phyloP scores from a whole-genome alignment of 2,888 invertebrate genomes.

The Lepidonotus clava region DNA sequence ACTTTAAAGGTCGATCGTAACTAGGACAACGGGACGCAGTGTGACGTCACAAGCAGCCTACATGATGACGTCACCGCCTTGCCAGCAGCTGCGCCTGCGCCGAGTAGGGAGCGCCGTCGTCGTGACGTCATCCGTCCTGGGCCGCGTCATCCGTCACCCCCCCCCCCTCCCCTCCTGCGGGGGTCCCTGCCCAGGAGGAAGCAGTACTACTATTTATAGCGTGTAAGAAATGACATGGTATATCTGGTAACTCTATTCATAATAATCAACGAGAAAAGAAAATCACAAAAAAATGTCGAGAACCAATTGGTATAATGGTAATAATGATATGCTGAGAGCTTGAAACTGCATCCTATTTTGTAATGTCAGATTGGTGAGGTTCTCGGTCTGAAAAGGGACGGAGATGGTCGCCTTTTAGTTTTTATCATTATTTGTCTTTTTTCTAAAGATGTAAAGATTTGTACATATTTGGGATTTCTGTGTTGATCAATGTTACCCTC shows the following conservation, averaged over 20 bases:
- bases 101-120: background rate
- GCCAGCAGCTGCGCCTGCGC: background rate
- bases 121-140: background rate
- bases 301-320: background rate
- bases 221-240: background rate
- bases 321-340: slow-evolving; percentile 24
- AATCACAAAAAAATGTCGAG: background rate
- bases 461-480: background rate
- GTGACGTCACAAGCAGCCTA: background rate
- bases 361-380: background rate
- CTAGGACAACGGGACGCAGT: background rate
- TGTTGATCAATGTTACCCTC: background rate
- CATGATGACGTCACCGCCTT: slow-evolving; percentile 5
- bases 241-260: slow-evolving; percentile 1
- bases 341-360: background rate
- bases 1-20: background rate
- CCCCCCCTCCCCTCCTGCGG: background rate
- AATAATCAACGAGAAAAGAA: background rate
- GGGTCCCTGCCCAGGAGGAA: background rate
- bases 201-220: background rate
- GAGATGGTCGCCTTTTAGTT: too few species aligned
- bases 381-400: background rate
- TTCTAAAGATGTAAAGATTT: too few species aligned
- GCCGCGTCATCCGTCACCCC: background rate
- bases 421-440: too few species aligned